phyloP scores from a whole-genome alignment of 2,113 vertebrate species.

The Ascaphus truei region DNA sequence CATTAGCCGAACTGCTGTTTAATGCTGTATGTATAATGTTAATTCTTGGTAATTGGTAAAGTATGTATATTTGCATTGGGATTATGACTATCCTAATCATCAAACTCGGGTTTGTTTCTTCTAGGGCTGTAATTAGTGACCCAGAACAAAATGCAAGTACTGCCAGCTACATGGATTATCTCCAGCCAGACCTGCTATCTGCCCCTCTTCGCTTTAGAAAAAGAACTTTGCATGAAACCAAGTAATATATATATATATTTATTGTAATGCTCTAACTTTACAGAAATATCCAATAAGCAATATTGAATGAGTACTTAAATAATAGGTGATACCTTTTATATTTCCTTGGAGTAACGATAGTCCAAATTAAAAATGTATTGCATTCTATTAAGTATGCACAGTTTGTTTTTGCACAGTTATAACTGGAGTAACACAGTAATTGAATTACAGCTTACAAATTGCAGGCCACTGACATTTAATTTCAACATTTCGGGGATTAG shows the following conservation, averaged over 20 bases:
- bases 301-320: too few species aligned
- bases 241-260: conserved; percentile 44
- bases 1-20: too few species aligned
- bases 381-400: too few species aligned
- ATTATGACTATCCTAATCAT: too few species aligned
- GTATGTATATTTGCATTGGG: conserved; percentile 4
- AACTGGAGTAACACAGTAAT: too few species aligned
- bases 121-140: conserved; percentile 75
- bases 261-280: not conserved
- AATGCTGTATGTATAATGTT: not conserved
- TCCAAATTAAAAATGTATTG: too few species aligned
- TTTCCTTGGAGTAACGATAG: too few species aligned
- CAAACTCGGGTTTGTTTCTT: not conserved
- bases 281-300: not conserved
- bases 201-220: conserved; percentile 49
- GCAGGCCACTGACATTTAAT: not conserved
- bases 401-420: too few species aligned
- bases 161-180: conserved; percentile 17
- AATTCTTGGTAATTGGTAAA: not conserved
- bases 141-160: conserved; percentile 61
- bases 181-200: conserved; percentile 35
- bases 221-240: conserved; percentile 65
- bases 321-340: too few species aligned
- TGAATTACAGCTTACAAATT: too few species aligned
- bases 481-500: not conserved